Evolutionary conservation across 2,797 vertebrate genomes (phyloP), one percentile per base, ranked within the genome.

Genomic region (Enteromius anoplus): DNA sequence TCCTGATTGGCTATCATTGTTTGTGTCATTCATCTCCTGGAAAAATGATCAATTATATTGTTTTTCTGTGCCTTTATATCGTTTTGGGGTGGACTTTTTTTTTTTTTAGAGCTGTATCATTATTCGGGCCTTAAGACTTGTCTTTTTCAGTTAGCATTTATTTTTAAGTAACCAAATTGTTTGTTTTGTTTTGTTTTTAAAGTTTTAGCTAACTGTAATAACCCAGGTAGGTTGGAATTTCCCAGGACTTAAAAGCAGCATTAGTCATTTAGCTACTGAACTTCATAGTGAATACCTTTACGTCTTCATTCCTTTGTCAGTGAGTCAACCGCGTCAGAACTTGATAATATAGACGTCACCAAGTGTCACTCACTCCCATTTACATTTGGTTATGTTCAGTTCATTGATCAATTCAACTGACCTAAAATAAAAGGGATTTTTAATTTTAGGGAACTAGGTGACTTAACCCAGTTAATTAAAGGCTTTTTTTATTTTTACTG

Each of bases 201-300:
- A 23, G 53, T 60, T 26, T 60, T 15, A 62, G 23, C 14, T 3
- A 23, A 8, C n/a, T 70, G 14, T 26, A 8, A 45, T 17, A 58
- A 60, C 45, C 23, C 9, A 37, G 37, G 32, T 21, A 70, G 53
- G 23, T 58, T 32, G n/a, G 23, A 66, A 19, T 32, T 19, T 79
- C 64, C 14, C n/a, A 11, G n/a, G 51, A 60, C 32, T 9, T 58
- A 19, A 70, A 58, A 2, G 34, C 49, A 29, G 65, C 17, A 70
- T 80, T 42, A 42, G 15, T 70, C 15, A 26, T 17, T 51, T 69
- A 69, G 3, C n/a, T 11, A 58, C 26, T 55, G 0, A 49, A 49
- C 75, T n/a, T 65, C 21, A 26, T 49, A 29, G 34, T 79, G 14
- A 69, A 42, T 80, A 80, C 1, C 34, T 80, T 69, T 42, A 21